phyloP scores from a whole-genome alignment of 2,797 vertebrate species.

The Schizopygopsis malacanthus region DNA sequence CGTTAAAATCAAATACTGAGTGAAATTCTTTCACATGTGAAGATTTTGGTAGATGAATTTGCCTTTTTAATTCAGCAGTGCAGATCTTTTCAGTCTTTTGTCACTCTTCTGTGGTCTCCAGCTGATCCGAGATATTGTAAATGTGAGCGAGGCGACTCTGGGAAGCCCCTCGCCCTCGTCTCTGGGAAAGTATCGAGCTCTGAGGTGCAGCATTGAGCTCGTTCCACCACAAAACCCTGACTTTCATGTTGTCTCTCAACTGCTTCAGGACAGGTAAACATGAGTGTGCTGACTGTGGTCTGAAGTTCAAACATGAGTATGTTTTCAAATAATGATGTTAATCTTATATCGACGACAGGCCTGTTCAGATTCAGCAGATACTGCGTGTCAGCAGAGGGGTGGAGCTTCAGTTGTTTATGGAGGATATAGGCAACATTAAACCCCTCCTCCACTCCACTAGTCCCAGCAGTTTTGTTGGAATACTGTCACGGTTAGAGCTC shows the following conservation, averaged over 20 bases:
- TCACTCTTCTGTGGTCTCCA: constrained; percentile 55
- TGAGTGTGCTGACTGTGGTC: background rate
- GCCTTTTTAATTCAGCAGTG: background rate
- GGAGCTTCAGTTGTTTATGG: constrained; percentile 80
- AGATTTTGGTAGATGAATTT: background rate
- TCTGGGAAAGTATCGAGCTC: constrained; percentile 84
- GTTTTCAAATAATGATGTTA: background rate
- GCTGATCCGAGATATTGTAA: constrained; percentile 86
- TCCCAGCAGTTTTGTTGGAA: constrained; percentile 83
- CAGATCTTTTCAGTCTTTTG: background rate
- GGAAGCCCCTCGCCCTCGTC: constrained; percentile 69
- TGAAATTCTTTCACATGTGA: background rate
- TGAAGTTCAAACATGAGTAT: background rate
- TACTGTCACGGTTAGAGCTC: constrained; percentile 84
- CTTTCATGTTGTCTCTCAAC: constrained; percentile 71
- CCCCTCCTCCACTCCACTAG: constrained; percentile 82
- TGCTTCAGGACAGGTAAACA: constrained; percentile 75
- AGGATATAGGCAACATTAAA: constrained; percentile 77
- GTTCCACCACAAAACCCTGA: constrained; percentile 72
- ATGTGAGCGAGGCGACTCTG: constrained; percentile 80
- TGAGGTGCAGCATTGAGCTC: constrained; percentile 83
- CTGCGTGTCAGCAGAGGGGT: constrained; percentile 76
- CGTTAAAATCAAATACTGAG: background rate
- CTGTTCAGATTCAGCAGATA: constrained; percentile 77
- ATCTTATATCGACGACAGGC: constrained; percentile 48